Conservation (phyloP, 2,888 invertebrate genomes). For the Ichneumon xanthorius region DNA sequence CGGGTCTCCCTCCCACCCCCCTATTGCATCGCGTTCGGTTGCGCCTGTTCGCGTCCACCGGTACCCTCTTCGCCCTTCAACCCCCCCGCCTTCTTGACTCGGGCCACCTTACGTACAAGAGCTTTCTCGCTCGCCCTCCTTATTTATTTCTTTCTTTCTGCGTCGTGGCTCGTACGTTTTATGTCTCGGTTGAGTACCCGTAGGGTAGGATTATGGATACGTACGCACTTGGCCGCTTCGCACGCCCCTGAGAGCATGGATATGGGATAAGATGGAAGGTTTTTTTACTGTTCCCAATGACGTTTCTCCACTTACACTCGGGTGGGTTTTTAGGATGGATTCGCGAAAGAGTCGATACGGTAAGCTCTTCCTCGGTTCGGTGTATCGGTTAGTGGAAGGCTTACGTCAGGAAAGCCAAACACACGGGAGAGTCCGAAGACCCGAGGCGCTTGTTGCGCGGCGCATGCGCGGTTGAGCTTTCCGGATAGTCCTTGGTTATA, state of each 20-base stretch:
- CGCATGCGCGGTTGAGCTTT: background rate
- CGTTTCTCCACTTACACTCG: background rate
- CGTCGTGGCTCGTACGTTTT: slow-evolving; percentile 1
- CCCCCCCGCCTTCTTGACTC: slow-evolving; percentile 34
- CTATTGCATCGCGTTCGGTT: slow-evolving; percentile 72
- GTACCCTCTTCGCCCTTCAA: slow-evolving; percentile 27
- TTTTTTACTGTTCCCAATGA: slow-evolving; percentile 36
- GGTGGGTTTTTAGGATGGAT: background rate
- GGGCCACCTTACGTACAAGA: slow-evolving; percentile 49
- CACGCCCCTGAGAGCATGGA: slow-evolving; percentile 12
- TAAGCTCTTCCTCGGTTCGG: background rate
- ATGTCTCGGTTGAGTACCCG: background rate
- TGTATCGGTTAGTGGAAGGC: background rate
- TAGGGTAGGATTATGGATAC: background rate
- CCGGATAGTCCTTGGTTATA: no score
- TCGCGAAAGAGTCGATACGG: background rate
- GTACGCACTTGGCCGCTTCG: slow-evolving; percentile 30
- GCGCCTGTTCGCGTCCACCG: slow-evolving; percentile 31
- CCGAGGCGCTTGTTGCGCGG: background rate
- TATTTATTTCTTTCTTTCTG: background rate
- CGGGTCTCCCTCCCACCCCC: slow-evolving; percentile 70
- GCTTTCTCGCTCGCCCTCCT: slow-evolving; percentile 35
- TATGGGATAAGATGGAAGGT: slow-evolving; percentile 6
- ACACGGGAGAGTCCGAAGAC: background rate
- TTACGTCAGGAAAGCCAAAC: background rate